Evolutionary conservation across 2,888 invertebrate species (phyloP).

Genomic region (Chloromyia formosa): DNA sequence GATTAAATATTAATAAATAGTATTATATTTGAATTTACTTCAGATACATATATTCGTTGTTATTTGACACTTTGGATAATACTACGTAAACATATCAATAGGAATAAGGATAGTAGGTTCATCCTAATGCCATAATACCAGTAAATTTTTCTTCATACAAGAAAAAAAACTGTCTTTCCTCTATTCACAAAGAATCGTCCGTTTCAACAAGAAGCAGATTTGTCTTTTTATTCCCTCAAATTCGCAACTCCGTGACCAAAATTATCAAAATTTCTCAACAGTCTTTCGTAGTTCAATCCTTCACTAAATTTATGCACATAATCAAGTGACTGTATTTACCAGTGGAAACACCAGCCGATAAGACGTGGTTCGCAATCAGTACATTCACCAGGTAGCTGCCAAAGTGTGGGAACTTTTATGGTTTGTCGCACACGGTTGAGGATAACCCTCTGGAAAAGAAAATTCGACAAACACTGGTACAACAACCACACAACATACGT

Average conservation of each 20-base stretch:
- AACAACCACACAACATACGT: too few relatives aligned
- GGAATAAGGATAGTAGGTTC: too few relatives aligned
- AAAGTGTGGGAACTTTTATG: constrained; percentile 15
- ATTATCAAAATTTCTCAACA: constrained; percentile 2
- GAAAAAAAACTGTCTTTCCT: too few relatives aligned
- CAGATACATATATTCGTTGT: too few relatives aligned
- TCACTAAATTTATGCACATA: constrained; percentile 22
- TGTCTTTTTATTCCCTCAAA: not conserved
- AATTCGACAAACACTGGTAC: not conserved
- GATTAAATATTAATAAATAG: too few relatives aligned
- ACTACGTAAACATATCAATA: too few relatives aligned
- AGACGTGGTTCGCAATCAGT: not conserved
- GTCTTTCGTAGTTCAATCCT: not conserved
- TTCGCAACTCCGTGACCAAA: constrained; percentile 19
- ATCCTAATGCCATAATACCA: too few relatives aligned
- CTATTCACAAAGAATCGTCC: too few relatives aligned
- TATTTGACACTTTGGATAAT: too few relatives aligned
- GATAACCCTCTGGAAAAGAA: not conserved
- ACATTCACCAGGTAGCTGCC: constrained; percentile 18
- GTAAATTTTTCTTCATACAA: too few relatives aligned
- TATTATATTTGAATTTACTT: too few relatives aligned
- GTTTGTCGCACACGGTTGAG: not conserved
- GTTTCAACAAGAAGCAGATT: too few relatives aligned
- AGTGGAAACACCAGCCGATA: constrained; percentile 1
- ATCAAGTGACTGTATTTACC: not conserved